A percentile compares a stretch with the other conserved stretches of the same genome.
These are phyloP conservation scores for Eubasilissa regina DNA, from an alignment of 1,140 invertebrate genomes.

Conservation along the genomic window DNA sequence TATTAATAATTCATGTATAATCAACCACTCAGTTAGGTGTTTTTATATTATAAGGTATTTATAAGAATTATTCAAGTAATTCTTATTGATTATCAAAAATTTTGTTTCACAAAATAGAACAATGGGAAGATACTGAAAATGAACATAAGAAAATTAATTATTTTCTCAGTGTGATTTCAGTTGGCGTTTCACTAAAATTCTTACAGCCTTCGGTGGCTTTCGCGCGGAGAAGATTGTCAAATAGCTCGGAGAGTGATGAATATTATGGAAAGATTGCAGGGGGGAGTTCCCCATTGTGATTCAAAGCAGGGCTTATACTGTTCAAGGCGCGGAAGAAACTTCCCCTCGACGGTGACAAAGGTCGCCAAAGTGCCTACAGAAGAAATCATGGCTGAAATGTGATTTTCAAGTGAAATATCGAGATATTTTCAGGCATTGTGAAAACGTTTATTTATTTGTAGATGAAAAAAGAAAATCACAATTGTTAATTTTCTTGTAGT, in stretches of 20 bases:
- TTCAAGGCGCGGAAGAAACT: background rate
- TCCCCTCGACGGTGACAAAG: background rate
- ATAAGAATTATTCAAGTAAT: too few species aligned
- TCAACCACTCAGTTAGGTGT: too few species aligned
- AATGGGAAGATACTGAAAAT: too few species aligned
- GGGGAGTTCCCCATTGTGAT: conserved; percentile 32
- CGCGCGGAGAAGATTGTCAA: conserved; percentile 14
- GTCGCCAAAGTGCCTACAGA: background rate
- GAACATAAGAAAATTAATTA: too few species aligned
- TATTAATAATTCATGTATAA: too few species aligned
- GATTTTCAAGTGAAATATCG: background rate
- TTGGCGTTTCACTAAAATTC: background rate
- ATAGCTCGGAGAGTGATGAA: conserved; percentile 29
- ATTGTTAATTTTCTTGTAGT: too few species aligned
- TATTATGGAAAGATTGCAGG: conserved; percentile 1
- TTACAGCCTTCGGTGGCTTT: background rate
- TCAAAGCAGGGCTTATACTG: conserved; percentile 17
- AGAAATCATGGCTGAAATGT: conserved; percentile 13
- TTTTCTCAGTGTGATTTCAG: background rate
- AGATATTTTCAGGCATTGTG: background rate
- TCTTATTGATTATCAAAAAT: too few species aligned
- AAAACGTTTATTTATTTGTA: background rate
- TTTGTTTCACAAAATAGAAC: too few species aligned
- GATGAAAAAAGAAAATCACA: too few species aligned
- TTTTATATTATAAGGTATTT: too few species aligned